These are phyloP conservation scores for Spinus olivaceus DNA, from an alignment of 2,797 vertebrate genomes.

Conservation along the genomic window DNA sequence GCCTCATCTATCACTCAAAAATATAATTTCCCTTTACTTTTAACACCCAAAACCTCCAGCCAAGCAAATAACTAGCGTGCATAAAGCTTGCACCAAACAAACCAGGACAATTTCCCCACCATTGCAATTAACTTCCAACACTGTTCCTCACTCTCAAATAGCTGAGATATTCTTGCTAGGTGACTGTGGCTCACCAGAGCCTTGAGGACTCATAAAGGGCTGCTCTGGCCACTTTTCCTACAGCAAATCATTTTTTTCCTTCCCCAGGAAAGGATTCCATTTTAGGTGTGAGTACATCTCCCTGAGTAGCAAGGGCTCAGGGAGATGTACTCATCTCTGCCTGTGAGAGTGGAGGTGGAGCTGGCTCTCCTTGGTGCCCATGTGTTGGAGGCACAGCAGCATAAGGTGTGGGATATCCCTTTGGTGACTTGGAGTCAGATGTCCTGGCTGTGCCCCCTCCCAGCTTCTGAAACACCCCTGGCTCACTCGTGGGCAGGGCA, in stretches of 20 bases:
- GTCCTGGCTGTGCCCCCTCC: not conserved
- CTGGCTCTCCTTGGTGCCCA: not conserved
- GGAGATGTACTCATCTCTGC: too few species aligned
- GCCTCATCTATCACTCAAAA: not conserved
- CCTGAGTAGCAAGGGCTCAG: not conserved
- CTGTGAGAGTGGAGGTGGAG: not conserved
- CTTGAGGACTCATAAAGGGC: not conserved
- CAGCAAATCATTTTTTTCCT: not conserved
- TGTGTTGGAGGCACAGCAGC: fast-evolving
- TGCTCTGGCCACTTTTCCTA: not conserved
- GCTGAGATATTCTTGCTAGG: not conserved
- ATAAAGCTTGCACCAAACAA: not conserved
- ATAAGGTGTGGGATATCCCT: not conserved
- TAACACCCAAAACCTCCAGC: not conserved
- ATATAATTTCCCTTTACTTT: not conserved
- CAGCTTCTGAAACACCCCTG: not conserved
- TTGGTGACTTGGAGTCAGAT: not conserved
- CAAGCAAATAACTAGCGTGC: not conserved
- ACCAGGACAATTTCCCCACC: not conserved
- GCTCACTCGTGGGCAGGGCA: not conserved
- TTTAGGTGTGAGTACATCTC: not conserved
- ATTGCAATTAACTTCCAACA: not conserved
- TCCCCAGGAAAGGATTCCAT: not conserved
- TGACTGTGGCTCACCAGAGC: not conserved
- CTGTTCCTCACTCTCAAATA: not conserved